Evolutionary conservation across 2,888 invertebrate species (phyloP).

Genomic region (Heteropelma amictum): DNA sequence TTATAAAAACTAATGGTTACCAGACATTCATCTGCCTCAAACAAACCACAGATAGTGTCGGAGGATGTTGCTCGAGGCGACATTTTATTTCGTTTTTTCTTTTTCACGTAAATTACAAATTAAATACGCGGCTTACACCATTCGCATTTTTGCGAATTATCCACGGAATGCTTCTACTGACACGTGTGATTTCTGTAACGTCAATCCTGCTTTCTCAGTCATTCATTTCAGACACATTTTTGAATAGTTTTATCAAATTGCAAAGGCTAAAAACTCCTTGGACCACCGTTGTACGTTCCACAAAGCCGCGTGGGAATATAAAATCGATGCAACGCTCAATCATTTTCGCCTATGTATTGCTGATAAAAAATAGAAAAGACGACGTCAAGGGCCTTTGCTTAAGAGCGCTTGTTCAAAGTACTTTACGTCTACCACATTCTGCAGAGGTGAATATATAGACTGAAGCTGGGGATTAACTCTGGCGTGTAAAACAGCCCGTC

Average conservation of each 20-base stretch:
- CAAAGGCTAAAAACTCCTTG: too few species aligned
- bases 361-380: not conserved
- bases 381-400: conserved; percentile 2
- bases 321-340: too few species aligned
- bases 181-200: too few species aligned
- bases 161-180: too few species aligned
- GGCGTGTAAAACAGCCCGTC: not conserved
- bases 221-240: too few species aligned
- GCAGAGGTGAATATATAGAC: not conserved
- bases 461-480: not conserved
- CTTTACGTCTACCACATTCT: conserved; percentile 1
- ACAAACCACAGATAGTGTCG: not conserved
- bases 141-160: too few species aligned
- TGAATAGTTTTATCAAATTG: too few species aligned
- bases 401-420: conserved; percentile 8
- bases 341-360: not conserved
- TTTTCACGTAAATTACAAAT: conserved; percentile 29
- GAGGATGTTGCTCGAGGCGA: too few species aligned
- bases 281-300: too few species aligned
- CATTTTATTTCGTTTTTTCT: not conserved
- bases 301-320: too few species aligned
- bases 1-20: not conserved
- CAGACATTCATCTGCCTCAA: not conserved
- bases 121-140: too few species aligned
- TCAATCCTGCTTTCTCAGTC: too few species aligned